phyloP scores from a whole-genome alignment of 2,797 vertebrate genomes.

The Momotus momota region DNA sequence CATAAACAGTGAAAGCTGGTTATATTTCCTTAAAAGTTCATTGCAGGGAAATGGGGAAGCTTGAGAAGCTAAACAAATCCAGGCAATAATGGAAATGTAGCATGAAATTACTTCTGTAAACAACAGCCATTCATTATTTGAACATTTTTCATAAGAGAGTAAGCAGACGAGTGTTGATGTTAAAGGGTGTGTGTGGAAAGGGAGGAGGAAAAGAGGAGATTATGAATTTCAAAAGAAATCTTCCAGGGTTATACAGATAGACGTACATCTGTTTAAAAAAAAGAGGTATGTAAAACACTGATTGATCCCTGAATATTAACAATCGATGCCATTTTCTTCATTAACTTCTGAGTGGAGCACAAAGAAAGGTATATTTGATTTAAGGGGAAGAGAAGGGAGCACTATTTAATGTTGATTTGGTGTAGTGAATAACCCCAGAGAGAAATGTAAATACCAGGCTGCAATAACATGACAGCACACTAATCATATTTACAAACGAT shows the following conservation, averaged over 20 bases:
- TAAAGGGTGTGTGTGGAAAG: slow-evolving; percentile 58
- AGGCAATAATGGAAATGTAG: slow-evolving; percentile 99
- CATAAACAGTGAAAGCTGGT: slow-evolving; percentile 79
- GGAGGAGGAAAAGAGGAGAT: slow-evolving; percentile 20
- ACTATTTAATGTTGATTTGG: slow-evolving; percentile 94
- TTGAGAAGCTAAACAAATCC: slow-evolving; percentile 95
- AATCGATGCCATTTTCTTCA: slow-evolving; percentile 92
- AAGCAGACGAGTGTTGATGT: slow-evolving; percentile 74
- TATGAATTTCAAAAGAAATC: slow-evolving; percentile 72
- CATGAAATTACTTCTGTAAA: slow-evolving; percentile 99
- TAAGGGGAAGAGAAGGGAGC: slow-evolving; percentile 83
- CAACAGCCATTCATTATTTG: slow-evolving; percentile 94
- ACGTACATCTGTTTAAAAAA: slow-evolving; percentile 86
- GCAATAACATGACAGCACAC: slow-evolving; percentile 98
- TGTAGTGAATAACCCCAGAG: slow-evolving; percentile 93
- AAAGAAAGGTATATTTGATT: slow-evolving; percentile 83
- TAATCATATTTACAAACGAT: slow-evolving; percentile 99
- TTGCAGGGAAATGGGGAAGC: slow-evolving; percentile 87
- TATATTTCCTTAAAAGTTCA: slow-evolving; percentile 90
- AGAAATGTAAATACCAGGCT: slow-evolving; percentile 99
- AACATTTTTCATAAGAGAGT: slow-evolving; percentile 90
- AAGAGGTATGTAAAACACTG: slow-evolving; percentile 91
- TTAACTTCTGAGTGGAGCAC: slow-evolving; percentile 86
- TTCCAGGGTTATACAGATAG: slow-evolving; percentile 85
- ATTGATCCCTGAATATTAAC: slow-evolving; percentile 96